Base-by-base conservation (phyloP, 1,140 invertebrate genomes). In the Andricus grossulariae region DNA sequence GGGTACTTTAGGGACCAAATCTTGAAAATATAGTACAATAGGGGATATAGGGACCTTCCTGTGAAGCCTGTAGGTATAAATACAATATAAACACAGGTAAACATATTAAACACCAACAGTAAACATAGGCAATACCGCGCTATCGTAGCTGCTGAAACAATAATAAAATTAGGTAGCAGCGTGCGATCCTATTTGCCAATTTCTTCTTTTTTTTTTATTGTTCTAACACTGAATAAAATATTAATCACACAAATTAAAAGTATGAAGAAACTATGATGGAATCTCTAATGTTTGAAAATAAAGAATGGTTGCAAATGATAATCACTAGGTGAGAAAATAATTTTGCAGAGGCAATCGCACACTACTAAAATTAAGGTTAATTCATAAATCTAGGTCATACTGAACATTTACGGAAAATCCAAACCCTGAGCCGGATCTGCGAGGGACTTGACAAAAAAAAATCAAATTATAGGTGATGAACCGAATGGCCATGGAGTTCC, bases 61-160 rank as follows among this genome's bases (percentile, higher is more conserved):
- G 25, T 32, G 25, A 32, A 5, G 25, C 25, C 25, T 32, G 25
- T 32, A 32, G 25, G 25, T 32, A 32, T 82, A 88, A 84, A 90
- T 82, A 89, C 88, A 88, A 83, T 88, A 85, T 11, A 84, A 88
- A 90, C 87, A 90, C 86, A 90, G 87, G 82, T 86, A 83, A 88
- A 87, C 80, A 85, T 87, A 84, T 83, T 77, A 84, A 82, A 86
- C 88, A 88, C 83, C 84, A 86, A 89, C 85, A 90, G 81, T 90
- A 82, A 90, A 89, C 86, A 87, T 88, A 91, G 87, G 87, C 85
- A 88, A 88, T 88, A 90, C 81, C 88, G 89, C 90, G 89, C 89
- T 89, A 90, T 87, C 88, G 86, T 90, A 88, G 88, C 86, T 90
- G 89, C 90, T 91, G 89, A 90, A 91, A 90, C 83, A 90, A 89